Evolutionary conservation across 2,113 vertebrate species (phyloP).

Genomic region (Platysteira castanea): DNA sequence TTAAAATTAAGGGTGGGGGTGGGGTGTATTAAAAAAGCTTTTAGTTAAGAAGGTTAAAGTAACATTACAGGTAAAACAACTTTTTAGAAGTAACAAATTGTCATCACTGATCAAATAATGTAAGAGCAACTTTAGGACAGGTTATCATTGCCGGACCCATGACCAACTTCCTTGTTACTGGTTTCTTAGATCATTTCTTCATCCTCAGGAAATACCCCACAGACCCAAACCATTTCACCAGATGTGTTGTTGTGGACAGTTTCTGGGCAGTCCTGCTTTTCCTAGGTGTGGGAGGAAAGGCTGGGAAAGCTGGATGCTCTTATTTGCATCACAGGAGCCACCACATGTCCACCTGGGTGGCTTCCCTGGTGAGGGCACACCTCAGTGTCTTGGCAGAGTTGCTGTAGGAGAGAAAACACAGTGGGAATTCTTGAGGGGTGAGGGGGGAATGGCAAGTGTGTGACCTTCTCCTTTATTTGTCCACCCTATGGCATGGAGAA

Average conservation of each 20-base stretch:
- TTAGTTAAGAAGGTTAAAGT: neutral
- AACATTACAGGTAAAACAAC: neutral
- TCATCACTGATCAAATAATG: neutral
- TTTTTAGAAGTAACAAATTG: neutral
- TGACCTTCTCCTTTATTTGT: neutral
- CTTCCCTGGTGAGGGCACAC: neutral
- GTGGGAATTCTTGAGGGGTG: neutral
- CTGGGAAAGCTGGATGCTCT: neutral
- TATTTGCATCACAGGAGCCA: neutral
- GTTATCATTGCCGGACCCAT: neutral
- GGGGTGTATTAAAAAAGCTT: neutral
- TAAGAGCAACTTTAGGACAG: neutral
- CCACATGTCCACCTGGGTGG: neutral
- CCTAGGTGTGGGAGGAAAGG: neutral
- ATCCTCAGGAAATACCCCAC: neutral
- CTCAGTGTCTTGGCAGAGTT: neutral
- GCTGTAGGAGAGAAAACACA: neutral
- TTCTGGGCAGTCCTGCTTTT: neutral
- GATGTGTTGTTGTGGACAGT: rapidly evolving
- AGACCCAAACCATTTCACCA: neutral
- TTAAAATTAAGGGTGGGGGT: neutral
- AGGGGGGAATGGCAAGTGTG: too few species aligned
- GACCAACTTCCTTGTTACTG: neutral
- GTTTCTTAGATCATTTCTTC: neutral
- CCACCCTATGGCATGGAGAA: rapidly evolving